Conservation (phyloP, 2,888 invertebrate species). For the Lepas anatifera region DNA sequence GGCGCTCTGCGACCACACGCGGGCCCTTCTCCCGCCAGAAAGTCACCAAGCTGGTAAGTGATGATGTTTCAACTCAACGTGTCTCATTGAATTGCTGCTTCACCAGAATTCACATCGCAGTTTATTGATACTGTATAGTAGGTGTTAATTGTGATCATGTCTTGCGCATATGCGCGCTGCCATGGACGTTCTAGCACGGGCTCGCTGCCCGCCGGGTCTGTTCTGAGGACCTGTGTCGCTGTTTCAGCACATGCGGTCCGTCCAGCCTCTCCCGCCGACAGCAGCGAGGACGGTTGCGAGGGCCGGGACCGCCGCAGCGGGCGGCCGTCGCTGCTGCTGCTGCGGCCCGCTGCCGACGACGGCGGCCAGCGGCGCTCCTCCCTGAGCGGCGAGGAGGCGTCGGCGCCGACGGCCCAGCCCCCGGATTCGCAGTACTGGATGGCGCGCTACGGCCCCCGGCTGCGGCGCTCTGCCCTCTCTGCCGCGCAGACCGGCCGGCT, state of each 20-base stretch:
- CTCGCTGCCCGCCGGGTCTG: too few relatives aligned
- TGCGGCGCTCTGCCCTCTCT: not conserved
- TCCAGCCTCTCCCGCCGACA: not conserved
- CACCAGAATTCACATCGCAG: not conserved
- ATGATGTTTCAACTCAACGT: not conserved
- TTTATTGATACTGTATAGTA: not conserved
- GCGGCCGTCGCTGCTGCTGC: not conserved
- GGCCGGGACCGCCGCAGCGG: not conserved
- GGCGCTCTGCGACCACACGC: not conserved
- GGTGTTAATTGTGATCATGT: not conserved
- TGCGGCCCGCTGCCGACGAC: not conserved
- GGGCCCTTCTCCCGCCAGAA: not conserved
- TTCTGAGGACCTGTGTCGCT: too few relatives aligned
- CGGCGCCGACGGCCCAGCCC: not conserved
- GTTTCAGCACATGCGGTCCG: too few relatives aligned
- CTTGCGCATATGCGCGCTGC: not conserved
- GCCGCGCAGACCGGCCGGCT: not conserved
- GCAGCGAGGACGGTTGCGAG: not conserved
- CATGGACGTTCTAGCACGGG: not conserved
- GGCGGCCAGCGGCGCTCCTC: not conserved
- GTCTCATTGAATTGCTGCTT: not conserved
- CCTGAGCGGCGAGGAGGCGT: not conserved
- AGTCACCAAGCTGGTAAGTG: not conserved
- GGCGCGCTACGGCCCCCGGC: not conserved
- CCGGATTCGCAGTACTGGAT: not conserved